Conservation (phyloP, 2,113 vertebrate genomes). For the Bufo gargarizans region DNA sequence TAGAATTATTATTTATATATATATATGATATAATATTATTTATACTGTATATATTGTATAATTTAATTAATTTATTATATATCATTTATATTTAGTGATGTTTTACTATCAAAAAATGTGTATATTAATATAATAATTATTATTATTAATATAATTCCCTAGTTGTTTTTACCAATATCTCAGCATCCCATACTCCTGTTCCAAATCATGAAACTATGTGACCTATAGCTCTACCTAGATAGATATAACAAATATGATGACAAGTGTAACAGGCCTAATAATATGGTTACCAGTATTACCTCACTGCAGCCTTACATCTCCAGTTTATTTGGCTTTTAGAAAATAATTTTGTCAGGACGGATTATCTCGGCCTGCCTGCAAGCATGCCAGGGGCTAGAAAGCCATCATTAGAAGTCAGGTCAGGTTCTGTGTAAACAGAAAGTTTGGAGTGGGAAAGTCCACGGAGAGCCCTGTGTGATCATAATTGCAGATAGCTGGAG, state of each 20-base stretch:
- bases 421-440: slow-evolving; percentile 63
- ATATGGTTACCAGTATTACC: neutral
- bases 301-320: neutral
- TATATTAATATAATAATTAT: too few relatives aligned
- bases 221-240: too few relatives aligned
- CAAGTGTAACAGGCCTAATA: neutral
- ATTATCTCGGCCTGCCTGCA: slow-evolving; percentile 56
- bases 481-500: slow-evolving; percentile 54
- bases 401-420: slow-evolving; percentile 64
- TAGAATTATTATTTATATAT: too few relatives aligned
- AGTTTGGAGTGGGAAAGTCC: slow-evolving; percentile 21
- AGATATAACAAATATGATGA: neutral
- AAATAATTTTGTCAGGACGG: neutral
- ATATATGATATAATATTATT: too few relatives aligned
- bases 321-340: neutral
- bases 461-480: slow-evolving; percentile 36
- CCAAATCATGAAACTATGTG: neutral
- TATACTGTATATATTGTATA: too few relatives aligned
- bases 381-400: slow-evolving; percentile 61
- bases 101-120: too few relatives aligned
- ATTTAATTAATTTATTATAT: too few relatives aligned
- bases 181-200: too few relatives aligned
- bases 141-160: too few relatives aligned
- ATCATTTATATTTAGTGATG: too few relatives aligned
- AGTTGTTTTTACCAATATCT: too few relatives aligned